Conservation (phyloP, 2,113 vertebrate species). For the Nestor notabilis region DNA sequence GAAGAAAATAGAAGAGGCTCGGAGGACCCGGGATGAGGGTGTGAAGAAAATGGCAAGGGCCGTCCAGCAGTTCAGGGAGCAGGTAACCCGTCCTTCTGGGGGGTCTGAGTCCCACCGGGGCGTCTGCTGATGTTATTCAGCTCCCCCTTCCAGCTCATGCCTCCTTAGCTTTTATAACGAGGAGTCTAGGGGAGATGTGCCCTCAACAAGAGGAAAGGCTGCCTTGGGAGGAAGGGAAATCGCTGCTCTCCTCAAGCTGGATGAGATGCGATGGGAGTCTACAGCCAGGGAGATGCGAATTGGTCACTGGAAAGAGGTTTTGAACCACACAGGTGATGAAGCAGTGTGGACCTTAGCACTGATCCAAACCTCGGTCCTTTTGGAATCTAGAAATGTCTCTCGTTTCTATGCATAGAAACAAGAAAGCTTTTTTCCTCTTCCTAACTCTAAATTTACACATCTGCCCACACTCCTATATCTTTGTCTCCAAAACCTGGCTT, state of each 20-base stretch:
- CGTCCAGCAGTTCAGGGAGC: conserved; percentile 49
- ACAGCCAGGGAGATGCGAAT: background rate
- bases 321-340: background rate
- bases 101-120: background rate
- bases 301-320: background rate
- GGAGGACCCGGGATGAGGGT: background rate
- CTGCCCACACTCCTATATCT: background rate
- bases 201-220: background rate
- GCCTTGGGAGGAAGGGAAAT: background rate
- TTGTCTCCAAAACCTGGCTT: background rate
- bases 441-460: background rate
- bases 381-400: background rate
- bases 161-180: background rate
- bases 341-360: background rate
- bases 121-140: background rate
- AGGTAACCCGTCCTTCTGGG: background rate
- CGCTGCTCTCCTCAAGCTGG: background rate
- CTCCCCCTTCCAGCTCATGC: background rate
- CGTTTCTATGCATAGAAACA: background rate
- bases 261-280: background rate
- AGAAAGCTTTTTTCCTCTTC: background rate
- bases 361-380: background rate
- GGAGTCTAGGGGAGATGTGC: background rate
- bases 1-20: conserved; percentile 48
- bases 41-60: conserved; percentile 53